phyloP scores from a whole-genome alignment of 2,888 invertebrate species.

The Eulithis prunata region DNA sequence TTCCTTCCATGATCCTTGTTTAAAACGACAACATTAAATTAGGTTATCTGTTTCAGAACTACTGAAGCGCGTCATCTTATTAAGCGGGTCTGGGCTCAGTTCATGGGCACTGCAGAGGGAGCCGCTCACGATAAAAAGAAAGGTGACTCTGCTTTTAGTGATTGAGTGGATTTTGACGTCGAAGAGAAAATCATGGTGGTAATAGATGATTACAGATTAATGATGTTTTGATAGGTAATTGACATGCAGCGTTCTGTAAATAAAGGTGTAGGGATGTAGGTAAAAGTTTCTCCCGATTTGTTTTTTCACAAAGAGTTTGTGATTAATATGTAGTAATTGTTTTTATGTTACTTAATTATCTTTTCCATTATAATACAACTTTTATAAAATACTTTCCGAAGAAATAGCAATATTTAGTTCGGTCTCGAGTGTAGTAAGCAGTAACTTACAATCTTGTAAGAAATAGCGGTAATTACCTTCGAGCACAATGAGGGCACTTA shows the following conservation, averaged over 20 bases:
- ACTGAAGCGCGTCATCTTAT: conserved; percentile 92
- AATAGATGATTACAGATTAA: neutral
- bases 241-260: too few relatives aligned
- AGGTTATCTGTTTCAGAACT: conserved; percentile 88
- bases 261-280: too few relatives aligned
- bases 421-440: conserved; percentile 17
- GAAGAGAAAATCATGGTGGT: neutral
- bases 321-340: too few relatives aligned
- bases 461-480: conserved; percentile 31
- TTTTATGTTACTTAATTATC: too few relatives aligned
- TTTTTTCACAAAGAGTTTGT: too few relatives aligned
- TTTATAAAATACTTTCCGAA: neutral
- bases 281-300: too few relatives aligned
- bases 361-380: too few relatives aligned
- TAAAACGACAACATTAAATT: conserved; percentile 72
- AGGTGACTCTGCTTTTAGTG: conserved; percentile 62
- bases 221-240: too few relatives aligned
- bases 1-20: conserved; percentile 61
- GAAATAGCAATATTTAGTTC: conserved; percentile 4
- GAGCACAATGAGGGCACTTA: conserved; percentile 31
- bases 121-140: conserved; percentile 91
- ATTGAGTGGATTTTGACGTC: conserved; percentile 25
- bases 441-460: conserved; percentile 28
- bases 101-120: conserved; percentile 96
- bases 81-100: conserved; percentile 95